Conservation (phyloP, 2,797 vertebrate species). For the Ctenopoma kingsleyae region DNA sequence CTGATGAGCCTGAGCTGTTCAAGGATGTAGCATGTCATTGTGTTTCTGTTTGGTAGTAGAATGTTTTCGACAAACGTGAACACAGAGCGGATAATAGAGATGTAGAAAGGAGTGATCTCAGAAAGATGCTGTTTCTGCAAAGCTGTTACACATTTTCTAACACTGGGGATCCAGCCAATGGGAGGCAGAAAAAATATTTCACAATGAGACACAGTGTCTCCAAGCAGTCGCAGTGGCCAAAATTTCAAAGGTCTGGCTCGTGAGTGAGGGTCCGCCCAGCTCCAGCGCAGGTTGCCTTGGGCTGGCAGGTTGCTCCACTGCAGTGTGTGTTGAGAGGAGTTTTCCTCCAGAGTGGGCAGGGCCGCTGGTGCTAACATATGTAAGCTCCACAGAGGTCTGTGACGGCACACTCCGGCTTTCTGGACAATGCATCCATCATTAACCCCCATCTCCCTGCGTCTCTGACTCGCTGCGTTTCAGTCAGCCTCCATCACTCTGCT, state of each 20-base stretch:
- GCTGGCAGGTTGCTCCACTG: conserved; percentile 73
- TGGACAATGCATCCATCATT: conserved; percentile 72
- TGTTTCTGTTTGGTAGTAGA: conserved; percentile 29
- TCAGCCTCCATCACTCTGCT: conserved; percentile 51
- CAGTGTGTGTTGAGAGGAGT: conserved; percentile 57
- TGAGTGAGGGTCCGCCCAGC: conserved; percentile 69
- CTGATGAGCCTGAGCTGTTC: conserved; percentile 53
- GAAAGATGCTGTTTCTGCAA: conserved; percentile 63
- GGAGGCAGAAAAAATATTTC: conserved; percentile 46
- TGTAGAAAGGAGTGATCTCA: conserved; percentile 47
- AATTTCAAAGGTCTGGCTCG: conserved; percentile 72
- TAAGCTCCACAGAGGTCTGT: conserved; percentile 69
- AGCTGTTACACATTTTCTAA: conserved; percentile 73
- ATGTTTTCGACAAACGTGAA: conserved; percentile 34
- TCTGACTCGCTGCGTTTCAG: conserved; percentile 55
- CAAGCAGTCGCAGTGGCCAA: conserved; percentile 66
- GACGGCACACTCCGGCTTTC: conserved; percentile 58
- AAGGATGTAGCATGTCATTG: conserved; percentile 47
- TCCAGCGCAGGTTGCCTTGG: conserved; percentile 72
- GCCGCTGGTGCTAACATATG: conserved; percentile 72
- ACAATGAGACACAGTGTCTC: conserved; percentile 79
- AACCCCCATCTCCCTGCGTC: conserved; percentile 55
- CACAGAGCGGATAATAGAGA: conserved; percentile 56
- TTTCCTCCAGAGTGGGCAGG: conserved; percentile 65
- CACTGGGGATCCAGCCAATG: conserved; percentile 59